phyloP scores from a whole-genome alignment of 2,888 invertebrate genomes.

The Morpho deidamia region DNA sequence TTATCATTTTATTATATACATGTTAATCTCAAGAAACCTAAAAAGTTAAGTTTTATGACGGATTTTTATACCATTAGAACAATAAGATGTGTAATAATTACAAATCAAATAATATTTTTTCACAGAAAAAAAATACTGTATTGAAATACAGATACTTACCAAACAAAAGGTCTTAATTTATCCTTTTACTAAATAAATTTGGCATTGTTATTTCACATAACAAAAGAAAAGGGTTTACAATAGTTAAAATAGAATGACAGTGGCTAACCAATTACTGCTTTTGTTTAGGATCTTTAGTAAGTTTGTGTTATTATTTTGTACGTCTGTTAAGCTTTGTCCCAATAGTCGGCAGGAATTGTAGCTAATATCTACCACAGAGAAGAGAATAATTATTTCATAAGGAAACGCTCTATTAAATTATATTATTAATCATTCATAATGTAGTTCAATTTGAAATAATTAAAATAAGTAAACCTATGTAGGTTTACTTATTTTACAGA shows the following conservation, averaged over 20 bases:
- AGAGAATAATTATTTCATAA: not conserved
- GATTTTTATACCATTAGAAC: no score
- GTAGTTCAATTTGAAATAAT: no score
- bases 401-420: no score
- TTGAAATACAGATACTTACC: not conserved
- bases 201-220: slow-evolving; percentile 5
- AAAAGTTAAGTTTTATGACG: no score
- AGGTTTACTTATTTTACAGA: no score
- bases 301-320: slow-evolving; percentile 9
- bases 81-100: no score
- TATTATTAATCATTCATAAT: no score
- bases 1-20: no score
- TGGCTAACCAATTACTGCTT: slow-evolving; percentile 3
- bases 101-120: no score
- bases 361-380: slow-evolving; percentile 4
- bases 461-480: no score
- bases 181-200: slow-evolving; percentile 2
- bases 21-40: no score
- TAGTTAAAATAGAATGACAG: slow-evolving; percentile 4
- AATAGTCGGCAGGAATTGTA: slow-evolving; percentile 3
- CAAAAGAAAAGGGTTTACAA: slow-evolving; percentile 4
- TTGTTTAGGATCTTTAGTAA: slow-evolving; percentile 2
- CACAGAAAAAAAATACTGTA: no score
- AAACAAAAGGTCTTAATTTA: not conserved
- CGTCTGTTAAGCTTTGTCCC: slow-evolving; percentile 10